A percentile compares a stretch with the other conserved stretches of the same genome.
phyloP scores from a whole-genome alignment of 35 echinoderm and acorn worm species.

The Heliocidaris erythrogramma region DNA sequence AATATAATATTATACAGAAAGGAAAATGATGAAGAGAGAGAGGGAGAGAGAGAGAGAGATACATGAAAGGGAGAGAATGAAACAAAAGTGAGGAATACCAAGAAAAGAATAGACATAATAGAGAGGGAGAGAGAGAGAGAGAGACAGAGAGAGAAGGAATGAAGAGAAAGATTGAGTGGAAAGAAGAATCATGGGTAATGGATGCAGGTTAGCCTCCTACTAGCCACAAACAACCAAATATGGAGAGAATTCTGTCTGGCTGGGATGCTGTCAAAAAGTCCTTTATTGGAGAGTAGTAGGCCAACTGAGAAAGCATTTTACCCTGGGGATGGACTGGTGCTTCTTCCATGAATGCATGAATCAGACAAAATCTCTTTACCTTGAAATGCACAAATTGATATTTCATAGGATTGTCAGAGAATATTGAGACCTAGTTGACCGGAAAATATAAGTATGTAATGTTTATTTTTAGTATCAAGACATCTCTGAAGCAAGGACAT shows the following conservation, averaged over 20 bases:
- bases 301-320: neutral
- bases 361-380: slow-evolving; percentile 15
- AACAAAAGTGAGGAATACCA: neutral
- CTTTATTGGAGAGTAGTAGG: neutral
- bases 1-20: no score
- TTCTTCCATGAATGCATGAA: neutral
- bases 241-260: neutral
- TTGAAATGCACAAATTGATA: neutral
- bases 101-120: no score
- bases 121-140: no score
- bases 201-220: neutral
- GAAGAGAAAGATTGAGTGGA: neutral
- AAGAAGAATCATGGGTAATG: neutral
- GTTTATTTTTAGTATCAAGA: neutral
- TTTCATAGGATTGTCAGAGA: neutral
- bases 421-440: neutral
- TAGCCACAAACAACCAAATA: neutral
- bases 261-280: neutral
- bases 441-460: neutral
- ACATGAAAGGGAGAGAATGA: neutral
- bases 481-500: neutral
- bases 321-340: neutral
- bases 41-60: neutral
- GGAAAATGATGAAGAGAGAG: no score
- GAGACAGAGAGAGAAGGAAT: no score